Evolutionary conservation across 2,797 vertebrate genomes (phyloP).

Genomic region (Oophaga sylvatica): DNA sequence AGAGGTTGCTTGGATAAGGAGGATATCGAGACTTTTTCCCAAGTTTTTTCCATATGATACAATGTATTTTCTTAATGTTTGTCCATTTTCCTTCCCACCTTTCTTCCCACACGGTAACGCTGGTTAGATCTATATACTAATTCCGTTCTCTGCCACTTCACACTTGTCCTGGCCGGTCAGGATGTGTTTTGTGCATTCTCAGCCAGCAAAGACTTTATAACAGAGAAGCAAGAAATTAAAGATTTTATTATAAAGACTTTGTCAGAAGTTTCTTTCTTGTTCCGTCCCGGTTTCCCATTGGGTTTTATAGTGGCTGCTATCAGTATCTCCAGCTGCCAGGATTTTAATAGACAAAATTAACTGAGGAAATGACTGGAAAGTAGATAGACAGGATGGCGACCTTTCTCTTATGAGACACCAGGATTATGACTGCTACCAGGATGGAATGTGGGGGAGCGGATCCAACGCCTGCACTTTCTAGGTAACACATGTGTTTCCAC

Average conservation of each 20-base stretch:
- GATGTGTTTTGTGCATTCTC: neutral
- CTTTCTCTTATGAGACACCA: neutral
- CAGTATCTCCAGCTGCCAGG: constrained; percentile 27
- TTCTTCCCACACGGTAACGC: too few relatives aligned
- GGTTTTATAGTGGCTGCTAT: constrained; percentile 25
- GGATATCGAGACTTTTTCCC: too few relatives aligned
- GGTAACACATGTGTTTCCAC: neutral
- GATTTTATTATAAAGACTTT: too few relatives aligned
- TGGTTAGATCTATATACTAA: too few relatives aligned
- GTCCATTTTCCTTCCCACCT: too few relatives aligned
- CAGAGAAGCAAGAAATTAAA: neutral
- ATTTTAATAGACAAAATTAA: constrained; percentile 53
- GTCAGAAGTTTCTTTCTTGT: constrained; percentile 8
- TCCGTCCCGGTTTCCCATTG: constrained; percentile 25
- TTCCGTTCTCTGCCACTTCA: too few relatives aligned
- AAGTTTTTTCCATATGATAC: too few relatives aligned
- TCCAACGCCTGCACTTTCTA: neutral
- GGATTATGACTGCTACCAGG: neutral
- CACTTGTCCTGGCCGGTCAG: neutral
- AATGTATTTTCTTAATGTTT: too few relatives aligned
- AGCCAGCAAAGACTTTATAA: neutral
- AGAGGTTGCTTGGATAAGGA: too few relatives aligned
- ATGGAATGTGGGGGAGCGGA: neutral
- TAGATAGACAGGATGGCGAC: neutral
- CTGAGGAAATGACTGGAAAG: constrained; percentile 14